These are phyloP conservation scores for Drosophila grimshawi DNA, from an alignment of 1,140 invertebrate genomes.

Conservation along the genomic window DNA sequence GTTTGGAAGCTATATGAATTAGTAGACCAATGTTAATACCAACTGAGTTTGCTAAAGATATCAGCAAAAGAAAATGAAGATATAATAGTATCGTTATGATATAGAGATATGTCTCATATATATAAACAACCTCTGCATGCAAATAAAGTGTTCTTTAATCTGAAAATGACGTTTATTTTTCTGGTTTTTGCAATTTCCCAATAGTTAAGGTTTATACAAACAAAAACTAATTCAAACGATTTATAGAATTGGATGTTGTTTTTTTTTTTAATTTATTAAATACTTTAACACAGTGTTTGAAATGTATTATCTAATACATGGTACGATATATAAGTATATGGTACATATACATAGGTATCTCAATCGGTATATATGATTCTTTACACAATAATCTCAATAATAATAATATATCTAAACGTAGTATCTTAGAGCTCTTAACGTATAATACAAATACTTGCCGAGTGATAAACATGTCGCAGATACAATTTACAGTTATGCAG, in stretches of 20 bases:
- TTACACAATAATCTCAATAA: slow-evolving; percentile 70
- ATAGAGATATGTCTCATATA: too few species aligned
- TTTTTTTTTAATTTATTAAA: slow-evolving; percentile 71
- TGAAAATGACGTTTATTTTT: too few species aligned
- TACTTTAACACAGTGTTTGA: slow-evolving; percentile 83
- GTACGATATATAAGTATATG: slow-evolving; percentile 56
- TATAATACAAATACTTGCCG: slow-evolving; percentile 74
- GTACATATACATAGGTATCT: slow-evolving; percentile 58
- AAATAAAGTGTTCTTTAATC: too few species aligned
- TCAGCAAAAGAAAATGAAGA: too few species aligned
- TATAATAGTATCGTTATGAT: too few species aligned
- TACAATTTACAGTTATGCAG: slow-evolving; percentile 60
- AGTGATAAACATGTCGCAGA: slow-evolving; percentile 48
- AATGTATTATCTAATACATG: slow-evolving; percentile 78
- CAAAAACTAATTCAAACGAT: background rate
- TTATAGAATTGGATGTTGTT: slow-evolving; percentile 62
- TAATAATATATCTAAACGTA: slow-evolving; percentile 71
- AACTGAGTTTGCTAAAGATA: too few species aligned
- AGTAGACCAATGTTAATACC: too few species aligned
- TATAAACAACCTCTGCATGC: too few species aligned
- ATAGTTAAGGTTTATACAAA: background rate
- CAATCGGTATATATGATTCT: slow-evolving; percentile 35
- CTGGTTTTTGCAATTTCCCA: too few species aligned
- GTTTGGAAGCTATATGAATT: too few species aligned
- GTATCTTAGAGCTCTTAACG: slow-evolving; percentile 68